phyloP scores from a whole-genome alignment of 2,797 vertebrate genomes.

The Thamnophis elegans region DNA sequence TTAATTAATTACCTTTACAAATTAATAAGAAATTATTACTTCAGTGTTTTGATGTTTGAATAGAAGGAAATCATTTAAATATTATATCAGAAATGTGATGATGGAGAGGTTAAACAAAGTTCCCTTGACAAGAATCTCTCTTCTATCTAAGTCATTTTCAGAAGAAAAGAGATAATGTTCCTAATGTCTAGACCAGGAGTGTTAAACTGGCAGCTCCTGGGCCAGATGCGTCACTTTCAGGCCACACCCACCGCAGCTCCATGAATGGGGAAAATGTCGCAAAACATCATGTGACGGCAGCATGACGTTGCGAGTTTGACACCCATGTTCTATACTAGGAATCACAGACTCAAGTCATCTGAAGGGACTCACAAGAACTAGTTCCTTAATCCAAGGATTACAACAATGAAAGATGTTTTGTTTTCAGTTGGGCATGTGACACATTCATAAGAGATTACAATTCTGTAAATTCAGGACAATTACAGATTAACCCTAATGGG shows the following conservation, averaged over 20 bases:
- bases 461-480: background rate
- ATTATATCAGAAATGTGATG: background rate
- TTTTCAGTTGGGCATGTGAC: background rate
- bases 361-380: background rate
- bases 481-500: background rate
- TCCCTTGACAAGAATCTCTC: background rate
- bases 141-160: background rate
- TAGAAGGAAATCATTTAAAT: background rate
- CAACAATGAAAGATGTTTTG: background rate
- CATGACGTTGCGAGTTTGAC: too few species aligned
- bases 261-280: too few species aligned
- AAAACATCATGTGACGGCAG: too few species aligned
- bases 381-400: background rate
- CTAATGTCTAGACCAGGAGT: too few species aligned
- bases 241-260: too few species aligned
- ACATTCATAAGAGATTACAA: background rate
- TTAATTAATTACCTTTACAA: background rate
- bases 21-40: background rate
- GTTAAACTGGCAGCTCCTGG: too few species aligned
- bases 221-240: too few species aligned
- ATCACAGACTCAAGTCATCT: background rate
- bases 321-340: background rate
- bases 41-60: background rate
- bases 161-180: background rate
- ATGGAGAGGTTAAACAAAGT: background rate